Conservation (phyloP, 2,797 vertebrate species). For the Syngnathus rostellatus region DNA sequence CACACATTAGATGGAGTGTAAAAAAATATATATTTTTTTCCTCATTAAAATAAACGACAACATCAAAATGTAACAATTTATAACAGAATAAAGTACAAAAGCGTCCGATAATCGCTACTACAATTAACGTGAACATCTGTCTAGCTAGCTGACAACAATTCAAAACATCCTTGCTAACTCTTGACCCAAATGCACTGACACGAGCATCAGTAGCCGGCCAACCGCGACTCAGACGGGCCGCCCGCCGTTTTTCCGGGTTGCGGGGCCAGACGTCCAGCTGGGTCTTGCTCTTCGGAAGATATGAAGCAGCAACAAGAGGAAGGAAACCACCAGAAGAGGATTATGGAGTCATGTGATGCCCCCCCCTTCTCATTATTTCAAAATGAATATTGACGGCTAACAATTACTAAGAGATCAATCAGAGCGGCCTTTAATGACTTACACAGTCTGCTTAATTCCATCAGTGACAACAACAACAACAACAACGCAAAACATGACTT, state of each 20-base stretch:
- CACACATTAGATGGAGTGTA: too few species aligned
- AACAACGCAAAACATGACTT: background rate
- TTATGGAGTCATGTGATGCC: background rate
- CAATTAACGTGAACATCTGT: background rate
- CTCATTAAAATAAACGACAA: background rate
- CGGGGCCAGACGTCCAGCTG: background rate
- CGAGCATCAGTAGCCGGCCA: background rate
- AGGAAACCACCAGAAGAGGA: background rate
- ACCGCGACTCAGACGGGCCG: background rate
- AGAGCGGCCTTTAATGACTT: background rate
- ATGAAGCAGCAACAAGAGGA: background rate
- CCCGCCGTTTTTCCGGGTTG: conserved; percentile 1
- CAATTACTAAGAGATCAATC: conserved; percentile 1
- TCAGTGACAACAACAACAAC: background rate
- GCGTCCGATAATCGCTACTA: background rate
- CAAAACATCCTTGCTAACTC: background rate
- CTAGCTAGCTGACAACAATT: background rate
- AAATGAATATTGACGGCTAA: conserved; percentile 5
- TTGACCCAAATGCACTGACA: background rate
- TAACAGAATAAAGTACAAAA: background rate
- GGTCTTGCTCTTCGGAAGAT: background rate
- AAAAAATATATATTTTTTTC: background rate
- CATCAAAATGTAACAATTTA: too few species aligned
- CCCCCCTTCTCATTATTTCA: background rate
- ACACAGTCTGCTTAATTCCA: background rate